Evolutionary conservation across 2,888 invertebrate genomes (phyloP), one percentile per base, ranked within the genome.

Genomic region (Sturmia bella): DNA sequence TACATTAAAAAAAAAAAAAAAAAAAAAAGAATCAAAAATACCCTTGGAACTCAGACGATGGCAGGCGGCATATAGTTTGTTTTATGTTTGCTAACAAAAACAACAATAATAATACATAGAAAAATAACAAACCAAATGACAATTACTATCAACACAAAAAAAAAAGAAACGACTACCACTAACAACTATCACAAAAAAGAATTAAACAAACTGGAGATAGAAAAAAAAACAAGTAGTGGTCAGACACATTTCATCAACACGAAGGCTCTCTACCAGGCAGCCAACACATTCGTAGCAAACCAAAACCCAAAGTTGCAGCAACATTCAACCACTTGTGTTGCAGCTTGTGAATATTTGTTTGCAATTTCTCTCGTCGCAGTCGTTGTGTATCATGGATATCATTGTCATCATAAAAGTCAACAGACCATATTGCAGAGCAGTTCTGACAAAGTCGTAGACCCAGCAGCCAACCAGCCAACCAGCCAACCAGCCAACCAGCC

Each of bases 111-210:
- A 69, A 54, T 21, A 54, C 48, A 32, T 37, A 57, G 45, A 12
- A 56, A 80, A 76, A 24, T 70, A 64, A 66, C 48, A 68, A 79
- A 63, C 69, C 57, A 77, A 63, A 68, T 81, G 76, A 77, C 81
- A 81, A 73, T 76, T 77, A 81, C 72, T 63, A 77, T 81, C 80
- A 81, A 73, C 76, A 81, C 72, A 59, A 68, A 64, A 41, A 17
- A 61, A 59, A 66, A 72, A 39, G 27, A 17, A 61, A 61, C 52
- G 61, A 39, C 24, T 17, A 72, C 50, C 39, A 50, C 50, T 39
- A 70, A 48, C 24, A 59, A 21, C 24, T 21, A 21, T 13, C n/a
- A 43, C 15, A 57, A 59, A n/a, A 45, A 59, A 37, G 6, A 6
- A 59, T 17, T 5, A 27, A 61, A 52, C 17, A 43, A 17, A 59